phyloP scores from a whole-genome alignment of 2,888 invertebrate genomes.

The Coecobrya sp. region DNA sequence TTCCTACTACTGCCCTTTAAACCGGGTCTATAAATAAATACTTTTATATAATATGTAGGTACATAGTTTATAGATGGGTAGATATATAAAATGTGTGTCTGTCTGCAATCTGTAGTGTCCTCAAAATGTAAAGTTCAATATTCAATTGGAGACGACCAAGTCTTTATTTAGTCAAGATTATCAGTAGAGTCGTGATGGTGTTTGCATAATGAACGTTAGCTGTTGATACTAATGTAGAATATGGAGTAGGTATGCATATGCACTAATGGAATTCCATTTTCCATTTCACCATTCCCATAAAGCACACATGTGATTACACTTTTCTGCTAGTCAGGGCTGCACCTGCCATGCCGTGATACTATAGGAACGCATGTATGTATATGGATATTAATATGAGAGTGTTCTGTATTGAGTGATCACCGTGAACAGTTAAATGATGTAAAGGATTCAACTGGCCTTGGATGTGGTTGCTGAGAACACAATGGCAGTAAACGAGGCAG shows the following conservation, averaged over 20 bases:
- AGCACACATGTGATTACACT: constrained; percentile 5
- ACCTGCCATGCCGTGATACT: not conserved
- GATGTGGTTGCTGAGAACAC: constrained; percentile 23
- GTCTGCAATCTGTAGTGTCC: not conserved
- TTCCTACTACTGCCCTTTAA: constrained; percentile 26
- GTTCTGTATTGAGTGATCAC: not conserved
- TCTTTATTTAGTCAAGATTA: constrained; percentile 22
- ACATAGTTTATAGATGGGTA: no score
- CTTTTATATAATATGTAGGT: not conserved
- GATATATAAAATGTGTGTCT: not conserved
- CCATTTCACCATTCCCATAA: constrained; percentile 20
- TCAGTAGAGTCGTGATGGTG: not conserved
- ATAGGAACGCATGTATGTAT: not conserved
- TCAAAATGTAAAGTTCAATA: constrained; percentile 32
- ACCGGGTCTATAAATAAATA: not conserved
- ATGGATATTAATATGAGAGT: no score
- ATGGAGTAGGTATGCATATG: no score
- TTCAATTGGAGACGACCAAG: constrained; percentile 3
- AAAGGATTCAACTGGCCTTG: constrained; percentile 51
- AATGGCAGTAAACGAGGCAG: constrained; percentile 30
- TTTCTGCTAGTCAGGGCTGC: not conserved
- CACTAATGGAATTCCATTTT: constrained; percentile 38
- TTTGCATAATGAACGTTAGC: not conserved
- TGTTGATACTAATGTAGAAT: not conserved
- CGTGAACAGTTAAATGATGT: constrained; percentile 20